Percentiles rank a stretch among this genome's conserved stretches.
Conservation (phyloP, 2,113 vertebrate species). For the Polyodon spathula region DNA sequence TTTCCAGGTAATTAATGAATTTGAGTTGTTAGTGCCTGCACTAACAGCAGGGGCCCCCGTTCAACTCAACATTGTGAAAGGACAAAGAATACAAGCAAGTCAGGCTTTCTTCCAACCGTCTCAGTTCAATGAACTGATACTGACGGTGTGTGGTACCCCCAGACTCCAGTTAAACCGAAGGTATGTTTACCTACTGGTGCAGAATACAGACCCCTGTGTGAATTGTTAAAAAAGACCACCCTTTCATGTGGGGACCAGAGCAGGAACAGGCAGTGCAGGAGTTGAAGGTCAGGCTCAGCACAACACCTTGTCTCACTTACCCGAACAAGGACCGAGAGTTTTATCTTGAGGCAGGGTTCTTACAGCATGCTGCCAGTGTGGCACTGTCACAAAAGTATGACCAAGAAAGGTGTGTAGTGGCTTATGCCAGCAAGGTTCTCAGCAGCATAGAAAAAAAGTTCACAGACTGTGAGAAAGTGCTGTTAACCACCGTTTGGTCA, state of each 20-base stretch:
- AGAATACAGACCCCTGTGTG: not conserved
- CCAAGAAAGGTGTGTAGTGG: no score
- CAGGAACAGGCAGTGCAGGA: not conserved
- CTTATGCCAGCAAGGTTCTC: not conserved
- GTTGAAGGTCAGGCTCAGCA: not conserved
- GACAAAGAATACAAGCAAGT: not conserved
- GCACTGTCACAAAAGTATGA: no score
- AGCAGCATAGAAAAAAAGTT: not conserved
- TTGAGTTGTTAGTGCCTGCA: not conserved
- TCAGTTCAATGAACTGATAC: not conserved
- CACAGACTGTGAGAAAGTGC: not conserved
- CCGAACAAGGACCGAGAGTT: not conserved
- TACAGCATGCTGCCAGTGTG: no score
- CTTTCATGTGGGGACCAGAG: not conserved
- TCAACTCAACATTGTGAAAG: not conserved
- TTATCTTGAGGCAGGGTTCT: no score
- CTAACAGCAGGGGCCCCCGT: no score
- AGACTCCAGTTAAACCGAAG: no score
- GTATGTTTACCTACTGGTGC: no score
- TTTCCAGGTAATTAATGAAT: not conserved
- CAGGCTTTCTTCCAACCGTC: not conserved
- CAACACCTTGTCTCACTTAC: not conserved
- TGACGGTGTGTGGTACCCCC: no score
- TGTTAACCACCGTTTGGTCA: not conserved
- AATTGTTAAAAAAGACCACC: not conserved